A percentile compares a stretch with the other conserved stretches of the same genome.
Evolutionary conservation across 1,140 invertebrate genomes (phyloP).

Genomic region (Copidosoma floridanum): DNA sequence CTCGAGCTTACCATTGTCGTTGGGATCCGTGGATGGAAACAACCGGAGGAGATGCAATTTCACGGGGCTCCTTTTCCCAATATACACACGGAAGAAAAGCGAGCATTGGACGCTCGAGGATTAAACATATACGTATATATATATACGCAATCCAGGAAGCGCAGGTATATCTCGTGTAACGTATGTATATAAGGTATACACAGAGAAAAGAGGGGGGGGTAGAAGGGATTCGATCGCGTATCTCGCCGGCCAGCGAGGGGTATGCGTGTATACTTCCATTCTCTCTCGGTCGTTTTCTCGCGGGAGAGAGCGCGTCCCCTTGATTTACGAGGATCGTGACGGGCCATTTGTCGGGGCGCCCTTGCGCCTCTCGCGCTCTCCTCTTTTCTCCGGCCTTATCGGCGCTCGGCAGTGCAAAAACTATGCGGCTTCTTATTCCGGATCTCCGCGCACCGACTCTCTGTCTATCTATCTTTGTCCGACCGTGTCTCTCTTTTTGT

Average conservation of each 20-base stretch:
- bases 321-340: conserved; percentile 56
- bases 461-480: neutral
- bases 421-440: neutral
- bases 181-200: no score
- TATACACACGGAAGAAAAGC: no score
- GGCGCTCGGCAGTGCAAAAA: conserved; percentile 36
- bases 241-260: conserved; percentile 29
- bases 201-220: no score
- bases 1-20: no score
- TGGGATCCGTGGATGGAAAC: no score
- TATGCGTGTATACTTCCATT: conserved; percentile 14
- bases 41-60: no score
- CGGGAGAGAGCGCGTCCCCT: conserved; percentile 25
- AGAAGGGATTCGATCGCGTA: conserved; percentile 28
- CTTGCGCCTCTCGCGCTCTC: conserved; percentile 38
- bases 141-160: conserved; percentile 28
- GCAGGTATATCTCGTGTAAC: no score
- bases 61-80: no score
- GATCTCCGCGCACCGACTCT: neutral
- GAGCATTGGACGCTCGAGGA: no score
- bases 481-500: no score
- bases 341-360: conserved; percentile 53
- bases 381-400: conserved; percentile 44
- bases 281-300: neutral
- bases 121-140: no score